Conservation (phyloP, 2,113 vertebrate genomes). For the Ammodytes marinus region DNA sequence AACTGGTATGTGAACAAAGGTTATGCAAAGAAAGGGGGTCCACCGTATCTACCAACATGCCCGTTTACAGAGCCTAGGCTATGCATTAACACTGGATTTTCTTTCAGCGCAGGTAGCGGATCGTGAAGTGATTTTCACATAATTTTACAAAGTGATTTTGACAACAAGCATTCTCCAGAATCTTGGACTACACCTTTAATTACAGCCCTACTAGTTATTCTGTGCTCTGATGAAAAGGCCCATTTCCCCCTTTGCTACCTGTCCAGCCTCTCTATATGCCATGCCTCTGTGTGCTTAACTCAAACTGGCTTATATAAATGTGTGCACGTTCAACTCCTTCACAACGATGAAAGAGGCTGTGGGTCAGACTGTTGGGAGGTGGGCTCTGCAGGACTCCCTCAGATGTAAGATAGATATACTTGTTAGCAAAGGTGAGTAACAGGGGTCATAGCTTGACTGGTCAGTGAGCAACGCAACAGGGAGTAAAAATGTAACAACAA, state of each 20-base stretch:
- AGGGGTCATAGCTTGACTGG: conserved; percentile 64
- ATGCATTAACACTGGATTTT: too few species aligned
- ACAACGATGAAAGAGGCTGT: conserved; percentile 49
- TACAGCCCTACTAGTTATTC: neutral
- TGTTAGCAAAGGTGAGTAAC: conserved; percentile 73
- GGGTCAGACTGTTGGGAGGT: conserved; percentile 52
- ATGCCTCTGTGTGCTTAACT: neutral
- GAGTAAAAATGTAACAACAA: conserved; percentile 66
- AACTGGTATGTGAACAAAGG: too few species aligned
- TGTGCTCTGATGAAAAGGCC: neutral
- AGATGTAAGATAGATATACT: conserved; percentile 77
- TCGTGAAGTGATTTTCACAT: too few species aligned
- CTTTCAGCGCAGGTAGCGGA: too few species aligned
- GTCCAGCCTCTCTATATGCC: neutral
- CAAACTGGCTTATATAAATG: neutral
- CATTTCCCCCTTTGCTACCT: neutral
- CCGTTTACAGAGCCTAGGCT: too few species aligned
- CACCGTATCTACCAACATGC: too few species aligned
- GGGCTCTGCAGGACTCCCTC: conserved; percentile 61
- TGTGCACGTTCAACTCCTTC: conserved; percentile 12
- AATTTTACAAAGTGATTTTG: too few species aligned
- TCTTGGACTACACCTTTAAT: neutral
- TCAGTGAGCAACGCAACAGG: conserved; percentile 50
- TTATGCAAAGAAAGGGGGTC: too few species aligned
- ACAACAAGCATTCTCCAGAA: too few species aligned